Evolutionary conservation across 1,140 invertebrate species (phyloP).

Genomic region (Leptinotarsa texana): DNA sequence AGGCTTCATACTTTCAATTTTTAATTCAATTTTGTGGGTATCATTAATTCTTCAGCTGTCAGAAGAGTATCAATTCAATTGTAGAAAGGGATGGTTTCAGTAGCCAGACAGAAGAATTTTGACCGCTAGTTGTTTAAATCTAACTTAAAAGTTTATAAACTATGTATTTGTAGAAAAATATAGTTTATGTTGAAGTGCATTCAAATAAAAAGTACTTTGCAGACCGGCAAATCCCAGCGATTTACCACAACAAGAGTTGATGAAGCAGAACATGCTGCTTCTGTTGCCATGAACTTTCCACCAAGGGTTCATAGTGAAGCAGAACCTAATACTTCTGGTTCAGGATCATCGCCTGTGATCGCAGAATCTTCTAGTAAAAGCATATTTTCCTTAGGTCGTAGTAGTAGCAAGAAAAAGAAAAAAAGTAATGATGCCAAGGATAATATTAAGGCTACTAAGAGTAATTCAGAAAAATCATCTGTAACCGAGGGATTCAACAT

Average conservation of each 20-base stretch:
- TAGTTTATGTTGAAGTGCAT: no score
- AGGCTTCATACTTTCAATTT: no score
- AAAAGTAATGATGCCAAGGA: constrained; percentile 15
- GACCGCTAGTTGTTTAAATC: no score
- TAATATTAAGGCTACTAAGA: constrained; percentile 16
- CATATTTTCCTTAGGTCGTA: not conserved
- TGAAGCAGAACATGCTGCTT: constrained; percentile 55
- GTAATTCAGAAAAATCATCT: constrained; percentile 18
- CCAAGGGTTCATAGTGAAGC: not conserved
- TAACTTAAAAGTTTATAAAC: no score
- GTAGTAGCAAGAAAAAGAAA: constrained; percentile 17
- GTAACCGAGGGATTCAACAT: not conserved
- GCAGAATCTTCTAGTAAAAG: constrained; percentile 18
- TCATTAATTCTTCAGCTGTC: no score
- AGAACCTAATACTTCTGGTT: not conserved
- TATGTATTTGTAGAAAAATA: no score
- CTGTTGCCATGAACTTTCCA: constrained; percentile 31
- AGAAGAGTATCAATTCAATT: no score
- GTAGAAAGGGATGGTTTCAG: no score
- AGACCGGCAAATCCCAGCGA: constrained; percentile 48
- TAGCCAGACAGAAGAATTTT: no score
- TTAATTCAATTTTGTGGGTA: no score
- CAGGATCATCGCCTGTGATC: not conserved
- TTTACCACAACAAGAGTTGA: constrained; percentile 57
- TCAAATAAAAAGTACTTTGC: constrained; percentile 6